Conservation (phyloP, 2,113 vertebrate species). For the Phrynosoma blainvillii region DNA sequence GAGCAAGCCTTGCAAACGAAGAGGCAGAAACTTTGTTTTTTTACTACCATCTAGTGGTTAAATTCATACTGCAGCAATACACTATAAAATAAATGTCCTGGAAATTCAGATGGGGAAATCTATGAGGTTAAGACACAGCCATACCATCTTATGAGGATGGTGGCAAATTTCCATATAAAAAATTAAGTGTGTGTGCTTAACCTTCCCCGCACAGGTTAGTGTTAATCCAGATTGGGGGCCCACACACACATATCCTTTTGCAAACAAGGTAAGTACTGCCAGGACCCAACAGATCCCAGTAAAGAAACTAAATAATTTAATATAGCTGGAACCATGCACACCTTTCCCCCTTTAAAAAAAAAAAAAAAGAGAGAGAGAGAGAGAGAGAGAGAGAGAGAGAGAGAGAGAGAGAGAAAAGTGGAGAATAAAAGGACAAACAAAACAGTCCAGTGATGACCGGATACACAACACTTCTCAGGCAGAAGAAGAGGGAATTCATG, state of each 20-base stretch:
- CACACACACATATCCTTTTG: no score
- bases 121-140: not conserved
- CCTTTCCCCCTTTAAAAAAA: no score
- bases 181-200: no score
- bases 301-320: not conserved
- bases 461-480: not conserved
- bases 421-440: not conserved
- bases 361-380: not conserved
- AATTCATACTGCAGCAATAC: constrained; percentile 2
- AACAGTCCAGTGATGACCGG: not conserved
- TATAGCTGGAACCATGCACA: not conserved
- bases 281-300: not conserved
- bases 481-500: not conserved
- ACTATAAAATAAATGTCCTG: not conserved
- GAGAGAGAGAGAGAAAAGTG: not conserved
- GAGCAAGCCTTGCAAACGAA: not conserved
- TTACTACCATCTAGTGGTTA: constrained; percentile 72
- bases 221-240: no score
- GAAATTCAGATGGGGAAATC: not conserved
- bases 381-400: not conserved
- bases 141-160: no score
- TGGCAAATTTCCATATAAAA: no score
- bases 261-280: not conserved
- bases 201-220: no score
- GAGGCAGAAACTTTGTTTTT: constrained; percentile 45